Percentiles rank a stretch among this genome's conserved stretches.
Conservation (phyloP, 2,797 vertebrate species). For the Anguilla anguilla region DNA sequence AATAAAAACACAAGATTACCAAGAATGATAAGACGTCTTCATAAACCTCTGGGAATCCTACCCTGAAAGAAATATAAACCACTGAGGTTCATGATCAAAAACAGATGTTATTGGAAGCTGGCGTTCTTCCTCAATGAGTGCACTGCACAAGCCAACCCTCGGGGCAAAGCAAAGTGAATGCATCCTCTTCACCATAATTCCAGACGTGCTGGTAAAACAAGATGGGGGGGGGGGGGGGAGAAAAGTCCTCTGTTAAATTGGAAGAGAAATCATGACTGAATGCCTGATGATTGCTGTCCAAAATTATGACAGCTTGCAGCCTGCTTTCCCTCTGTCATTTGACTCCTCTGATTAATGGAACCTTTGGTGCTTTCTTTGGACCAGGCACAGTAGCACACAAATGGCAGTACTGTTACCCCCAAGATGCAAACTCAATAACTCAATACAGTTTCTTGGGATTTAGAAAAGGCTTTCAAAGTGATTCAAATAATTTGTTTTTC, state of each 20-base stretch:
- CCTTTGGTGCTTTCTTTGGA: background rate
- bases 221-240: background rate
- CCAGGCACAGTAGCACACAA: background rate
- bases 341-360: background rate
- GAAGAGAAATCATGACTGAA: background rate
- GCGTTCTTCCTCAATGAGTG: background rate
- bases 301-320: background rate
- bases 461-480: background rate
- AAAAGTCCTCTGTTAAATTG: background rate
- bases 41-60: background rate
- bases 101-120: background rate
- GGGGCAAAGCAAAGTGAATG: background rate
- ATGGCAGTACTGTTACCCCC: background rate
- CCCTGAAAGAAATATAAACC: slow-evolving; percentile 4
- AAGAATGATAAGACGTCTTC: background rate
- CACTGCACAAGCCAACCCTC: background rate
- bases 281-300: background rate
- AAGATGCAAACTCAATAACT: no score
- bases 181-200: slow-evolving; percentile 1
- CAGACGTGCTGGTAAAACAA: background rate
- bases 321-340: background rate
- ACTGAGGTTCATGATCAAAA: slow-evolving; percentile 1
- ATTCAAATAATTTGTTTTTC: no score
- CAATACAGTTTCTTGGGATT: background rate
- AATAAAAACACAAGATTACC: slow-evolving; percentile 11